These are phyloP conservation scores for Fistularia tabacaria DNA, from an alignment of 2,797 vertebrate genomes.

Conservation along the genomic window DNA sequence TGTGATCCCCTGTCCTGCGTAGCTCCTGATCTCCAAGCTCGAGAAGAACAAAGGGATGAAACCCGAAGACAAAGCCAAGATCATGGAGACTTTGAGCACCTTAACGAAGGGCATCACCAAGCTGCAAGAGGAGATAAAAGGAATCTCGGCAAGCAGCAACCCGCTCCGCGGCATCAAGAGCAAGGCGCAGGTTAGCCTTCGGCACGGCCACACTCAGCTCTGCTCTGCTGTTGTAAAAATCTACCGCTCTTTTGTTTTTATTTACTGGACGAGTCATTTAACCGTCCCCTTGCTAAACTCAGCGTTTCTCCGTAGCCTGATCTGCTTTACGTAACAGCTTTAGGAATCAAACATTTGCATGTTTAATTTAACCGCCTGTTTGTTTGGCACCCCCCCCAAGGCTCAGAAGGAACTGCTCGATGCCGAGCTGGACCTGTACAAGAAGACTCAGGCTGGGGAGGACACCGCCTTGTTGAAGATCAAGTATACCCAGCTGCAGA, in stretches of 20 bases:
- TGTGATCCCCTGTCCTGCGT: neutral
- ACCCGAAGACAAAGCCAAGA: slow-evolving; percentile 91
- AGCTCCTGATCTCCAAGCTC: slow-evolving; percentile 95
- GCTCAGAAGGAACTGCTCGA: slow-evolving; percentile 96
- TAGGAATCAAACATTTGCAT: neutral
- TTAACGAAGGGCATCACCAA: slow-evolving; percentile 94
- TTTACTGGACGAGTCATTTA: neutral
- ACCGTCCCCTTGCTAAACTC: no score
- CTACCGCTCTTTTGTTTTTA: no score
- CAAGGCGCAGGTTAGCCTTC: slow-evolving; percentile 85
- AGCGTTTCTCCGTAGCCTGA: no score
- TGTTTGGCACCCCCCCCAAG: slow-evolving; percentile 57
- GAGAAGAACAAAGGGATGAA: slow-evolving; percentile 96
- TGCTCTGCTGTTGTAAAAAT: no score
- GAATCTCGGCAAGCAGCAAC: slow-evolving; percentile 73
- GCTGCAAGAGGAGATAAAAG: slow-evolving; percentile 94
- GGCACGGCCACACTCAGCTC: neutral
- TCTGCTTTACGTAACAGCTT: neutral
- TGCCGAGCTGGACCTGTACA: slow-evolving; percentile 93
- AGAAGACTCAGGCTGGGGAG: slow-evolving; percentile 94
- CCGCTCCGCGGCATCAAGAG: slow-evolving; percentile 81
- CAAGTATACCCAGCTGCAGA: slow-evolving; percentile 91
- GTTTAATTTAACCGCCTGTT: neutral
- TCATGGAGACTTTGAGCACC: slow-evolving; percentile 88
- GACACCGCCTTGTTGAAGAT: slow-evolving; percentile 90